Conservation (phyloP, 1,140 invertebrate species). For the Colletes latitarsis region DNA sequence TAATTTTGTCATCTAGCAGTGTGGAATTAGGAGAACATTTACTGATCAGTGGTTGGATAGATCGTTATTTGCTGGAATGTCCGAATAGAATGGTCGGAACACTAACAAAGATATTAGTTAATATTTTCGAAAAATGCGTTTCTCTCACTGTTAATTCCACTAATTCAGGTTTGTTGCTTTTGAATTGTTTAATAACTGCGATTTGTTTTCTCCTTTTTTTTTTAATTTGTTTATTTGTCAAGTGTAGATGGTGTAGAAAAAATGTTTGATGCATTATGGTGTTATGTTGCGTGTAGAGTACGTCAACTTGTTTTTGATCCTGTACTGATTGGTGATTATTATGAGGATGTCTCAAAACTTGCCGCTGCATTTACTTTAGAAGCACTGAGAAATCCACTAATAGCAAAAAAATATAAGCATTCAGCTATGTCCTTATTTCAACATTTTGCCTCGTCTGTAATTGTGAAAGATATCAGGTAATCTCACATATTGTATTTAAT, state of each 20-base stretch:
- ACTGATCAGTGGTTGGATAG: slow-evolving; percentile 78
- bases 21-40: slow-evolving; percentile 73
- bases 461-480: slow-evolving; percentile 76
- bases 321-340: slow-evolving; percentile 63
- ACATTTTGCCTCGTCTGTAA: slow-evolving; percentile 73
- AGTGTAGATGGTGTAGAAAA: slow-evolving; percentile 38
- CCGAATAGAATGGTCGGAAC: slow-evolving; percentile 66
- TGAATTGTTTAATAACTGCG: neutral
- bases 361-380: slow-evolving; percentile 76
- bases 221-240: neutral
- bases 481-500: slow-evolving; percentile 18
- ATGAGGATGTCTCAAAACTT: slow-evolving; percentile 71
- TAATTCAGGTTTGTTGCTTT: slow-evolving; percentile 47
- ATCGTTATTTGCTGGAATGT: slow-evolving; percentile 74
- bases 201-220: neutral
- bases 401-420: slow-evolving; percentile 72
- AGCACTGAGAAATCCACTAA: slow-evolving; percentile 69
- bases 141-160: slow-evolving; percentile 7
- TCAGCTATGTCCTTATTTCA: slow-evolving; percentile 73
- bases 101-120: slow-evolving; percentile 67
- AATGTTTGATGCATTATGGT: slow-evolving; percentile 75
- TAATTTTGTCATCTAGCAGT: slow-evolving; percentile 68
- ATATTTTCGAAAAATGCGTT: slow-evolving; percentile 70
- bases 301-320: slow-evolving; percentile 73
- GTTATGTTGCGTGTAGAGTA: slow-evolving; percentile 71